Base-by-base conservation (phyloP, 2,888 invertebrate species). In the Limnephilus auricula region DNA sequence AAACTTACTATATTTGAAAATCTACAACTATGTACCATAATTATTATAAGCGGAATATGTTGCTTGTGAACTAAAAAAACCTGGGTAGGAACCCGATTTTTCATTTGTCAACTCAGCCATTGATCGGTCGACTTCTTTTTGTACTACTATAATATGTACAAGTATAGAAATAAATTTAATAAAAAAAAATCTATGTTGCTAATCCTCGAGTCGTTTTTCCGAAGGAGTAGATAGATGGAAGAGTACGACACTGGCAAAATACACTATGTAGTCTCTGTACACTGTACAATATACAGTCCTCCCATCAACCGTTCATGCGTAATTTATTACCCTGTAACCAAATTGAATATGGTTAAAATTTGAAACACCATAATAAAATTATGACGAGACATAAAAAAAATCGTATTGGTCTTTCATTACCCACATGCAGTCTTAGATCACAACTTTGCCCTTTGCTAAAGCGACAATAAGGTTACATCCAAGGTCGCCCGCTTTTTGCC, bases 381-480 rank as follows among this genome's bases (percentile, higher is more conserved):
- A 65, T 2, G 65, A 65, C 18, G 65, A 65, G 65, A 65, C 65
- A 65, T 18, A 18, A 50, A 50, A 50, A 50, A 50, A 65, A 65
- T 25, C 65, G 65, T 65, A 65, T 65, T n/a, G 65, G 65, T 25
- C 65, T 65, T 65, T 25, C 25, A 65, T 65, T 65, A 25, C 25
- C 65, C 65, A 25, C 25, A 25, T 65, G 65, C 82, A 37, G 82
- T 88, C 78, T 88, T 88, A 88, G 87, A 88, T 88, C 87, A 88
- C 78, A 88, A 40, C 45, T 78, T 88, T 88, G 34, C 65, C 87
- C 87, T 78, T 88, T 88, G 65, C 78, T 18, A 88, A 88, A 88
- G 78, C 87, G 78, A 88, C 87, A 88, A 88, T 88, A 88, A 88
- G 87, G 87, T 88, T 88, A 78, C 32, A n/a, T 78, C 78, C 87